Conservation (phyloP, 2,888 invertebrate genomes). For the Spodoptera exigua region DNA sequence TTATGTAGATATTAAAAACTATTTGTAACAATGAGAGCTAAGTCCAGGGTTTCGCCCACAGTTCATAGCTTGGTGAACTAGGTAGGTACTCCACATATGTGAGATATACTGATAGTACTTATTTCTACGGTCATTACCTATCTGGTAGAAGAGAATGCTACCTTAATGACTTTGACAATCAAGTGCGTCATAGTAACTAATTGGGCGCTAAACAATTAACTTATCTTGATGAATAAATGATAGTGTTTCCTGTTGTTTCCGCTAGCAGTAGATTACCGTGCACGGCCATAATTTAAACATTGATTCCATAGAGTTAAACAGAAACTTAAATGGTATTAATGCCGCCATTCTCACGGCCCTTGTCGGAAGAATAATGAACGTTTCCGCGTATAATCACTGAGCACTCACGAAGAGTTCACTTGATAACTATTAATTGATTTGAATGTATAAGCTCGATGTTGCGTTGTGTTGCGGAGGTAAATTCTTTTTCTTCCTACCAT, state of each 20-base stretch:
- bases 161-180: background rate
- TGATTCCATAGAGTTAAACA: constrained; percentile 38
- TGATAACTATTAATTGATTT: constrained; percentile 45
- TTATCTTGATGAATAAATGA: constrained; percentile 49
- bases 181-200: constrained; percentile 44
- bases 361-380: constrained; percentile 65
- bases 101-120: too few relatives aligned
- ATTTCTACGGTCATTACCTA: constrained; percentile 32
- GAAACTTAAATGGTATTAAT: constrained; percentile 52
- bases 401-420: constrained; percentile 47
- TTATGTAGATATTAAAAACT: too few relatives aligned
- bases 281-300: constrained; percentile 37
- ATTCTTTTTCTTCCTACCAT: too few relatives aligned
- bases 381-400: constrained; percentile 62
- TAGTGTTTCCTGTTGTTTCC: constrained; percentile 43
- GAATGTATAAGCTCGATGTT: too few relatives aligned
- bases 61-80: too few relatives aligned
- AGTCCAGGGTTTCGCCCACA: too few relatives aligned
- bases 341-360: constrained; percentile 59
- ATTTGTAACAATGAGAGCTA: too few relatives aligned
- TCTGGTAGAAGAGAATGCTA: too few relatives aligned
- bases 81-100: too few relatives aligned
- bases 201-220: constrained; percentile 47
- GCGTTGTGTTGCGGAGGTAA: too few relatives aligned
- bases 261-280: constrained; percentile 37